Conservation (phyloP, 1,140 invertebrate genomes). For the Plodia interpunctella region DNA sequence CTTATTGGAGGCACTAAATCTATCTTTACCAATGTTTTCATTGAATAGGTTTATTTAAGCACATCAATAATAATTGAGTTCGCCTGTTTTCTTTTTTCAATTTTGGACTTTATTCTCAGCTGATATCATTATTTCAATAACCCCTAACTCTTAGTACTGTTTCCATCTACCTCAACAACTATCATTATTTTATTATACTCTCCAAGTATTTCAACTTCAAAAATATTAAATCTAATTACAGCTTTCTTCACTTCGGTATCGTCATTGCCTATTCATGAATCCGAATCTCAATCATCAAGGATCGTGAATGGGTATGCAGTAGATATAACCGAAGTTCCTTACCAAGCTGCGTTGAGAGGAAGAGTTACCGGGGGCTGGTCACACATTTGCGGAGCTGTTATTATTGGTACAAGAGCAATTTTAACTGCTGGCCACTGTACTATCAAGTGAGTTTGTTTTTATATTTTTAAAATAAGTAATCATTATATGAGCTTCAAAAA, state of each 20-base stretch:
- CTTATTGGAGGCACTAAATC: too few relatives aligned
- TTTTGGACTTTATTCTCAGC: too few relatives aligned
- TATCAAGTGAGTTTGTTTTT: conserved; percentile 33
- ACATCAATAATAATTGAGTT: too few relatives aligned
- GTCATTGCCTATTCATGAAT: conserved; percentile 19
- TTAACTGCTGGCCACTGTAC: conserved; percentile 65
- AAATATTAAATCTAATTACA: neutral
- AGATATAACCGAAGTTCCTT: conserved; percentile 56
- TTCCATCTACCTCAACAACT: too few relatives aligned
- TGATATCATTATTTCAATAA: too few relatives aligned
- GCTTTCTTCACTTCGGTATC: conserved; percentile 10
- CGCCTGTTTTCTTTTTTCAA: too few relatives aligned
- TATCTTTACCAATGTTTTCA: too few relatives aligned
- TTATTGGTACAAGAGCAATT: conserved; percentile 42
- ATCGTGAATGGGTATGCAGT: conserved; percentile 60
- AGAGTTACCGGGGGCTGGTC: conserved; percentile 39
- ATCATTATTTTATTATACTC: too few relatives aligned
- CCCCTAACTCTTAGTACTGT: too few relatives aligned
- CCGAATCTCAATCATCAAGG: conserved; percentile 19
- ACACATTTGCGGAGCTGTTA: conserved; percentile 56
- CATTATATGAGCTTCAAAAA: too few relatives aligned
- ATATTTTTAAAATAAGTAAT: neutral
- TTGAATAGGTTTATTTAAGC: too few relatives aligned
- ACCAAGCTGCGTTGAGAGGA: conserved; percentile 51
- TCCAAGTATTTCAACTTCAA: neutral